A percentile compares a stretch with the other conserved stretches of the same genome.
Evolutionary conservation across 2,797 vertebrate genomes (phyloP).

Genomic region (Melanotaenia boesemani): DNA sequence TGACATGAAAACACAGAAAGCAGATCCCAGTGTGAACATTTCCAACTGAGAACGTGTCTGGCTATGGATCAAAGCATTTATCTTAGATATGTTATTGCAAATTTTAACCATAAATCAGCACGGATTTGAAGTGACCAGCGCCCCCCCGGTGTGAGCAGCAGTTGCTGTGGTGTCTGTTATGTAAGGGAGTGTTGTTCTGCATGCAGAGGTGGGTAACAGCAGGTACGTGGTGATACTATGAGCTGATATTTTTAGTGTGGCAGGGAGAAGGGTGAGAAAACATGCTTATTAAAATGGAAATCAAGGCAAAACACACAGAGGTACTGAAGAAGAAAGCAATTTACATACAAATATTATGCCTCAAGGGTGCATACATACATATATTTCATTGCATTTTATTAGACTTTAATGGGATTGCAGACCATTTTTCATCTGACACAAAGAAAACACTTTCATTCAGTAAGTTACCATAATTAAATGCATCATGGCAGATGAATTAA

Average conservation of each 20-base stretch:
- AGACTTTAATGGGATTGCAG: conserved; percentile 2
- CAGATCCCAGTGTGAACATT: conserved; percentile 19
- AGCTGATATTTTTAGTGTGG: conserved; percentile 11
- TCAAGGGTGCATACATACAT: not conserved
- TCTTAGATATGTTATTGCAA: not conserved
- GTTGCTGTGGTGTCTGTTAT: conserved; percentile 22
- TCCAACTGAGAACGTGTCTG: conserved; percentile 9
- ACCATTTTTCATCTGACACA: not conserved
- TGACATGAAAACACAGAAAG: conserved; percentile 35
- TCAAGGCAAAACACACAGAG: conserved; percentile 30
- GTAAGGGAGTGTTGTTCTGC: conserved; percentile 36
- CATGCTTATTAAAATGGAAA: conserved; percentile 6
- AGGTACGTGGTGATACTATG: conserved; percentile 16
- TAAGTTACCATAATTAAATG: not conserved
- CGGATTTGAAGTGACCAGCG: not conserved
- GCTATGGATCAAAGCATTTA: conserved; percentile 11
- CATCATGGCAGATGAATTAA: not conserved
- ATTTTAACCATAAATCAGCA: conserved; percentile 13
- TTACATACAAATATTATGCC: conserved; percentile 14
- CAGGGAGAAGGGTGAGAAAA: not conserved
- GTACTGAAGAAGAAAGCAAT: not conserved
- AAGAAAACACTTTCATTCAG: not conserved
- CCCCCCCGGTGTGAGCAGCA: not conserved
- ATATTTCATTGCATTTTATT: not conserved
- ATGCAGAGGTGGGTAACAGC: conserved; percentile 21